Evolutionary conservation across 1,140 invertebrate genomes (phyloP), one percentile per base, ranked within the genome.

Genomic region (Caerostris extrusa): DNA sequence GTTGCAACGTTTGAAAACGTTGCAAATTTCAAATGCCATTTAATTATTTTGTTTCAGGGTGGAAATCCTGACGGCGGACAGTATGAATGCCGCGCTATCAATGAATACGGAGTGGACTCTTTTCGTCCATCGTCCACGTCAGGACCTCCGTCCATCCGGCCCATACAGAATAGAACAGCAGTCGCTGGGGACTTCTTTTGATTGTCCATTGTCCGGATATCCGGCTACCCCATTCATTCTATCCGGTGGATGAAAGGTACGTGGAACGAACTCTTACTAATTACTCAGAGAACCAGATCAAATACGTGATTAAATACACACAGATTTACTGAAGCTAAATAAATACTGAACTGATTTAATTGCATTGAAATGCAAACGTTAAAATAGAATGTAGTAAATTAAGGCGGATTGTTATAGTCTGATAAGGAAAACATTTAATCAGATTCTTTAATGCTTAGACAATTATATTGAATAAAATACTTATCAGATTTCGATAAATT

Each of bases 31-130:
- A 97, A 34, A 34, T 34, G 34, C 34, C 34, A 34, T 34, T 34
- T 5, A 4, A 67, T 34, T 34, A 34, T 99, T 94, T 98, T 98
- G 96, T 98, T 98, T 95, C 97, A 85, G 93, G 71, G 55, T 91
- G n/a, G 94, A 94, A 85, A 95, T 96, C 90, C 95, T n/a, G 96
- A 96, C 87, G 96, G 96, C 7, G 96, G 96, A 7, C 95, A 95
- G 88, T 96, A 96, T 89, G 94, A 94, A 64, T 96, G 96, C 93
- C 94, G 94, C 3, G 96, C 96, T 2, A 95, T 87, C 5, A 96
- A 96, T 94, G 95, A 95, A 53, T 95, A 96, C 14, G 96, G 96
- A 10, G 85, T 91, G 10, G 95, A 95, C 6, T 90, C 94, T 8
- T 95, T 96, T 94, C 94, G 7, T 95, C 95, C 91, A 58, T 95